Percentiles rank a stretch among this genome's conserved stretches.
Conservation (phyloP, 2,113 vertebrate species). For the Erythrocercus mccallii region DNA sequence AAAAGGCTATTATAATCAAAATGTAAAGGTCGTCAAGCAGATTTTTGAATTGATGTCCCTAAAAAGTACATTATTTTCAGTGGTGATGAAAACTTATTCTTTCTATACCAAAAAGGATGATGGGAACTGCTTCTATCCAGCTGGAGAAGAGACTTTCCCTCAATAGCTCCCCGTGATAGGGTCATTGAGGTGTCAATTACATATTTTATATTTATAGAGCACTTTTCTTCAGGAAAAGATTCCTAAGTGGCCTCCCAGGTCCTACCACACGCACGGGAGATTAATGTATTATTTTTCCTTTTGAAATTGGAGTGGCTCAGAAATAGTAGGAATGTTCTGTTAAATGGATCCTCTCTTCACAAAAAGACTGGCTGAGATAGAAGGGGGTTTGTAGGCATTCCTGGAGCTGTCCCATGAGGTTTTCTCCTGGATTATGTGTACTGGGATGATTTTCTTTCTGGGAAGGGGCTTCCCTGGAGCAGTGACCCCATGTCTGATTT, state of each 20-base stretch:
- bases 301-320: not conserved
- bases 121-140: not conserved
- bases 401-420: not conserved
- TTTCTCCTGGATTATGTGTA: not conserved
- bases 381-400: not conserved
- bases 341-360: not conserved
- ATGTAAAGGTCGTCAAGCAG: not conserved
- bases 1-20: not conserved
- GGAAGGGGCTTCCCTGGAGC: not conserved
- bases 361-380: not conserved
- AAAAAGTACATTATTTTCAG: not conserved
- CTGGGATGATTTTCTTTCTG: not conserved
- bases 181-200: not conserved
- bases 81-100: not conserved
- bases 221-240: not conserved
- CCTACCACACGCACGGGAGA: not conserved
- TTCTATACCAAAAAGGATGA: not conserved
- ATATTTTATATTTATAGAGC: constrained; percentile 9
- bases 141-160: not conserved
- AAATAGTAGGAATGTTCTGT: not conserved
- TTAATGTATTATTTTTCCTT: not conserved
- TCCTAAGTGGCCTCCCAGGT: not conserved
- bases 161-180: not conserved
- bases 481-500: not conserved
- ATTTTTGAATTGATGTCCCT: not conserved